Base-by-base conservation (phyloP, 1,140 invertebrate genomes). In the Druon quercuslanigerum region DNA sequence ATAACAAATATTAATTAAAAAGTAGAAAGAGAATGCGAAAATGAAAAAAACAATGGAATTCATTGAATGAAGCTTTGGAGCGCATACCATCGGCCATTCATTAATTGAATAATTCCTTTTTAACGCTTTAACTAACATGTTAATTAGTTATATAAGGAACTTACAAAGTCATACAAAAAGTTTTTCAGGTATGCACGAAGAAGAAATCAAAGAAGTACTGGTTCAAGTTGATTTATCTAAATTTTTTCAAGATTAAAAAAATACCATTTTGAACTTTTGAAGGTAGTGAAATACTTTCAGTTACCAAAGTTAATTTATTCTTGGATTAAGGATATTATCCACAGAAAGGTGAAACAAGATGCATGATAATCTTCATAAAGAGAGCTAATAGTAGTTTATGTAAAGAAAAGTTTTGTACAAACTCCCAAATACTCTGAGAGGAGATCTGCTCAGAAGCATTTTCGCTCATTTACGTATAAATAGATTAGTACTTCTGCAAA, bases 271-370 rank as follows among this genome's bases (percentile, higher is more conserved):
- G 4, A 33, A 33, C 25, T 33, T 3, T 5, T 33, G 25, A 33
- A 33, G 25, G 2, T 33, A 33, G 2, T 33, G 25, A 33, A 5
- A 33, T 33, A 33, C 25, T 33, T 33, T 33, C 5, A 3, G 2
- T 4, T 33, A 33, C 25, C 25, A 33, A 33, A 33, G 5, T 33
- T 33, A 33, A 33, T 5, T 33, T 33, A 3, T 3, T 54, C n/a
- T 17, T 54, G n/a, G 3, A n/a, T 13, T n/a, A 54, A 54, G 20
- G 54, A 56, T 56, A 56, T 56, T 3, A 56, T 71, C 54, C 46
- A 60, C 51, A 73, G 12, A 72, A 66, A 17, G 40, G 25, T 60
- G 50, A 66, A 77, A 80, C 54, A 13, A 56, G 51, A 73, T 83
- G 77, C 79, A 73, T 20, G 54, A 56, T 12, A 56, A 33, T 33